Conservation (phyloP, 2,888 invertebrate genomes). For the Euplagia quadripunctaria region DNA sequence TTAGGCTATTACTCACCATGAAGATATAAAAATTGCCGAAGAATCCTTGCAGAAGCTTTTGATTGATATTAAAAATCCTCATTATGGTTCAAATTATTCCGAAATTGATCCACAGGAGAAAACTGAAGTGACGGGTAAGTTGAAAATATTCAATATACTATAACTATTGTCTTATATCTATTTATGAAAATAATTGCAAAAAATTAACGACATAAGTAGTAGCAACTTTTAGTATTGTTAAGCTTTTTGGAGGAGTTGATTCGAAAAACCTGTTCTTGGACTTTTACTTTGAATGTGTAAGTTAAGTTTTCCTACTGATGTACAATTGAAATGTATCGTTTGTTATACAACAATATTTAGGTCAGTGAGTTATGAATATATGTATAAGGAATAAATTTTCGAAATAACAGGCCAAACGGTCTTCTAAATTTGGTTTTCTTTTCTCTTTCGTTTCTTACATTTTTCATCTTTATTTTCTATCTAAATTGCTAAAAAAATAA, state of each 20-base stretch:
- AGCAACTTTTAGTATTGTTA: too few relatives aligned
- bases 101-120: constrained; percentile 16
- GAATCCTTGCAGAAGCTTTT: constrained; percentile 67
- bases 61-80: constrained; percentile 67
- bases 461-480: too few relatives aligned
- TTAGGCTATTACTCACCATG: constrained; percentile 59
- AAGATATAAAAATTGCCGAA: constrained; percentile 69
- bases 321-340: too few relatives aligned
- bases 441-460: too few relatives aligned
- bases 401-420: too few relatives aligned
- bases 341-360: too few relatives aligned
- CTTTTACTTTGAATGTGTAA: background rate
- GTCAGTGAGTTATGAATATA: too few relatives aligned
- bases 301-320: background rate
- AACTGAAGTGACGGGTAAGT: constrained; percentile 36
- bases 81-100: constrained; percentile 52
- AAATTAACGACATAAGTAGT: background rate
- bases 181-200: background rate
- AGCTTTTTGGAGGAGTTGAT: too few relatives aligned
- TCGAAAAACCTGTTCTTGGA: background rate
- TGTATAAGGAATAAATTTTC: background rate
- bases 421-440: too few relatives aligned
- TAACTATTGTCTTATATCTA: too few relatives aligned
- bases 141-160: background rate
- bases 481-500: too few relatives aligned